Evolutionary conservation across 37 sponge, comb jelly and placozoan species (phyloP).

Genomic region (Ianthella basta): DNA sequence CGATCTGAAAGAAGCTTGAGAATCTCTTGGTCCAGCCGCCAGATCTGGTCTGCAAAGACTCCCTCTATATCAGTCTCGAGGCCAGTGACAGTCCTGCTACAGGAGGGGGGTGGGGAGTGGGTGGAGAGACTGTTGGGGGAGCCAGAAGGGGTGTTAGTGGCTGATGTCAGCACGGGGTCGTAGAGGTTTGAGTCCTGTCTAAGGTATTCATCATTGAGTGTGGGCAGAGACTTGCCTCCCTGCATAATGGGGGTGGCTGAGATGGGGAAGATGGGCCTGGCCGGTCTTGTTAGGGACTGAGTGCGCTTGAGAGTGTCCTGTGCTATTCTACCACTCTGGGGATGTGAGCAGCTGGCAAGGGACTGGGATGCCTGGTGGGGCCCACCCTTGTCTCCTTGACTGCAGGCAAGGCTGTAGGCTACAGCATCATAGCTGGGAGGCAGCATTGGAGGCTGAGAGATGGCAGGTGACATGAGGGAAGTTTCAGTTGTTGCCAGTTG

Average conservation of each 20-base stretch:
- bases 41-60: slow-evolving; percentile 35
- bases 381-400: too few species aligned
- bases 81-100: not conserved
- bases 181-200: not conserved
- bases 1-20: slow-evolving; percentile 62
- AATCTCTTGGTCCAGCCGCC: slow-evolving; percentile 58
- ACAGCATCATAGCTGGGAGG: slow-evolving; percentile 8
- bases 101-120: not conserved
- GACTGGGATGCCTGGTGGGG: too few species aligned
- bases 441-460: not conserved
- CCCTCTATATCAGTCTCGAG: slow-evolving; percentile 40
- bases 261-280: slow-evolving; percentile 18
- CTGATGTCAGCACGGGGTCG: not conserved
- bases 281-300: not conserved
- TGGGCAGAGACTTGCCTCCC: slow-evolving; percentile 5
- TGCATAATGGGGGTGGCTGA: slow-evolving; percentile 19
- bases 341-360: not conserved
- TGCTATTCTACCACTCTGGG: not conserved
- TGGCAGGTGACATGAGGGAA: too few species aligned
- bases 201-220: not conserved
- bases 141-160: not conserved
- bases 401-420: too few species aligned
- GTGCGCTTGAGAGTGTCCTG: not conserved
- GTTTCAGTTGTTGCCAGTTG: too few species aligned
- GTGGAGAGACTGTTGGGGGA: slow-evolving; percentile 2